Base-by-base conservation (phyloP, 30 jellyfish, hydroid and myxozoan genomes). In the Aurelia sp. region DNA sequence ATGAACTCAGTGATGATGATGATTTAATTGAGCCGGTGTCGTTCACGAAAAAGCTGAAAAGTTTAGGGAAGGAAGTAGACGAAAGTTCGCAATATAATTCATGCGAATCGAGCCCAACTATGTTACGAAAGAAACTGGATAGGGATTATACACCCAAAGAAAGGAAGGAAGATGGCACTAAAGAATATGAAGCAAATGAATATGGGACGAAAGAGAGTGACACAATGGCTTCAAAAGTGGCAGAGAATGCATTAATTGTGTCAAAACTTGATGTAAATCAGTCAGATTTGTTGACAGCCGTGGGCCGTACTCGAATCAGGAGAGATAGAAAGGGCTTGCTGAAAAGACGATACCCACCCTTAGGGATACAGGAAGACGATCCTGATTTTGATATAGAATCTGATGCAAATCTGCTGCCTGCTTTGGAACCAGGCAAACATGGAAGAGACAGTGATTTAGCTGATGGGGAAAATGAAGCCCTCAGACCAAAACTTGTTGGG, bases 341-440 rank as follows among this genome's bases (percentile, higher is more conserved):
- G 51, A 75, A 75, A 44, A 75, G 86, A 41, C 63, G 86, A 27
- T 75, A 75, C 51, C 86, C 75, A 17, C 86, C 86, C 15, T 37
- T 75, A 61, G 86, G 86, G 27, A 48, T 63, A 10, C 73, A 62
- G 65, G 51, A 15, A 6, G 76, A 75, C 13, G 65, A 47, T 15
- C 19, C 72, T 58, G 48, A 62, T 23, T 21, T 55, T 30, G 7
- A 37, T 68, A 12, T 23, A 13, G 74, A 63, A 6, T 12, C 35
- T 10, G 74, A 35, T 12, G 35, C 9, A 10, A 37, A 7, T 0
- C 50, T 37, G 50, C 50, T 4, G 50, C 50, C 50, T 37, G 50
- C 50, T 37, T 37, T 37, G 50, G 10, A 37, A 37, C 50, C 50
- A 37, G 50, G 10, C 50, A 37, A 37, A 37, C 50, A 37, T 37